phyloP scores from a whole-genome alignment of 2,113 vertebrate species.

The Heterochromis multidens region DNA sequence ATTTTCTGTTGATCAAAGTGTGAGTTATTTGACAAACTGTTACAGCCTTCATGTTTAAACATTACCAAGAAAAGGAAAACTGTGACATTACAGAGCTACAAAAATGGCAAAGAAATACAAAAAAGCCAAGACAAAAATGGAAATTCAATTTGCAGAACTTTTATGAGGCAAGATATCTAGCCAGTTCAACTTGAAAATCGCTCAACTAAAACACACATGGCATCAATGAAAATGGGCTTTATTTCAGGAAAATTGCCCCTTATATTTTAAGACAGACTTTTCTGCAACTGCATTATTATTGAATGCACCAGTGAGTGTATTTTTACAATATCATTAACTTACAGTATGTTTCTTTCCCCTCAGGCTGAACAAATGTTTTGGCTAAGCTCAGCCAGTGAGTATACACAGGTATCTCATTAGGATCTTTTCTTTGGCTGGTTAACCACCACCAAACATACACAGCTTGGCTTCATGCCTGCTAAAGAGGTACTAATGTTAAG shows the following conservation, averaged over 20 bases:
- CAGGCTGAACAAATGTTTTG: background rate
- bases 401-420: constrained; percentile 50
- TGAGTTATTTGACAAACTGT: background rate
- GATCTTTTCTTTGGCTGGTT: constrained; percentile 48
- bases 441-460: constrained; percentile 52
- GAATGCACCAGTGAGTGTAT: background rate
- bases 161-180: constrained; percentile 5
- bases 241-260: constrained; percentile 2
- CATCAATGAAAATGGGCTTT: background rate
- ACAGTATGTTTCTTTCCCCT: background rate
- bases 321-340: background rate
- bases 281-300: background rate
- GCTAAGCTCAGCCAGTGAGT: background rate
- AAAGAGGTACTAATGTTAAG: constrained; percentile 53
- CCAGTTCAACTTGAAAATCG: constrained; percentile 26
- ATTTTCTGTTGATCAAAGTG: background rate
- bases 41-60: background rate
- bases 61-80: background rate
- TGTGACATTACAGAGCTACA: background rate
- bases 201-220: constrained; percentile 13
- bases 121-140: background rate
- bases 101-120: background rate
- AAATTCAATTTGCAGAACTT: constrained; percentile 2
- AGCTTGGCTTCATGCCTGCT: constrained; percentile 21
- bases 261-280: background rate